phyloP scores from a whole-genome alignment of 1,140 invertebrate genomes.

The Bursaphelenchus mucronatus region DNA sequence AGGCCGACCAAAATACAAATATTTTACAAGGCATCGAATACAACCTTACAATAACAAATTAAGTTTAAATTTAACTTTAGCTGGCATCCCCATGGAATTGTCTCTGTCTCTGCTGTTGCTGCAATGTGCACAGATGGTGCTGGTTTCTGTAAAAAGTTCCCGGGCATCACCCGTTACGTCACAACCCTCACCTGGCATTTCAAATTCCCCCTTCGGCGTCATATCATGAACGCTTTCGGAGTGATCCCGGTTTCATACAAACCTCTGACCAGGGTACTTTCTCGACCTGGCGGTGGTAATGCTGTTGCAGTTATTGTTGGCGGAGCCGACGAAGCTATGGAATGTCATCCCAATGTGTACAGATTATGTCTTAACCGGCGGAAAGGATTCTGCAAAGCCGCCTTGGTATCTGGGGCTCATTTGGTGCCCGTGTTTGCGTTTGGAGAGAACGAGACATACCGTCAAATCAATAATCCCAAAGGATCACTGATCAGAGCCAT shows the following conservation, averaged over 20 bases:
- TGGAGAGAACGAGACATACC: slow-evolving; percentile 63
- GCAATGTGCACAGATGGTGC: slow-evolving; percentile 73
- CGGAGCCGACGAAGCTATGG: slow-evolving; percentile 62
- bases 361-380: slow-evolving; percentile 58
- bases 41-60: no score
- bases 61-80: slow-evolving; percentile 1
- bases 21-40: no score
- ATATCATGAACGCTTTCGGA: slow-evolving; percentile 65
- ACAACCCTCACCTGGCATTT: slow-evolving; percentile 77
- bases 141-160: slow-evolving; percentile 73
- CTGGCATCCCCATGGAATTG: slow-evolving; percentile 78
- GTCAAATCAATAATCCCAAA: slow-evolving; percentile 60
- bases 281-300: slow-evolving; percentile 35
- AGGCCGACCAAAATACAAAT: no score
- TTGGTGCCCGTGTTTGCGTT: slow-evolving; percentile 63
- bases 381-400: slow-evolving; percentile 63
- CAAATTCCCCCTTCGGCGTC: slow-evolving; percentile 74
- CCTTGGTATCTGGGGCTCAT: slow-evolving; percentile 54
- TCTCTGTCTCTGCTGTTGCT: slow-evolving; percentile 37
- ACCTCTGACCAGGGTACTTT: slow-evolving; percentile 64
- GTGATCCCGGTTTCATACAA: slow-evolving; percentile 26
- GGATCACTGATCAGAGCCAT: slow-evolving; percentile 59
- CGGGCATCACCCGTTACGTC: slow-evolving; percentile 71
- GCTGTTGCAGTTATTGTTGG: slow-evolving; percentile 51
- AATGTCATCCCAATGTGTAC: slow-evolving; percentile 60